These are phyloP conservation scores for Mythimna albipuncta DNA, from an alignment of 2,888 invertebrate genomes.

Conservation along the genomic window DNA sequence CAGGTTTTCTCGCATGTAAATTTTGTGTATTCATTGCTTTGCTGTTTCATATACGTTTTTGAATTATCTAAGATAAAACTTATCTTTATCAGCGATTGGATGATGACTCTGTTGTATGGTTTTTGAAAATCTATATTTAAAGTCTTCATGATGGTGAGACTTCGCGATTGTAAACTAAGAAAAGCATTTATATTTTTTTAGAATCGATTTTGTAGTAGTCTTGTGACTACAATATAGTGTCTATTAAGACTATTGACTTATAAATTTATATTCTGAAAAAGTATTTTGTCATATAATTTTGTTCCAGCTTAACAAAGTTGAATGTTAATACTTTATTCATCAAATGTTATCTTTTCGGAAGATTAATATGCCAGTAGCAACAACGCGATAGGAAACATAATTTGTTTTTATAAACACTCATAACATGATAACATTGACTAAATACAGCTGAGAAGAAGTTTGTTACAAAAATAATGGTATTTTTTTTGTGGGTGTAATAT, in stretches of 20 bases:
- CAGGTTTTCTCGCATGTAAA: neutral
- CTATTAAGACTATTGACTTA: neutral
- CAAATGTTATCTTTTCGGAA: constrained; percentile 12
- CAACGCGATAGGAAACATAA: constrained; percentile 9
- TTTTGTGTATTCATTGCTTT: neutral
- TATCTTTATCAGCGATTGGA: constrained; percentile 6
- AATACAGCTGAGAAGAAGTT: neutral
- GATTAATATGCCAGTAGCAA: constrained; percentile 28
- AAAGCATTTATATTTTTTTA: no score
- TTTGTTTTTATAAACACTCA: constrained; percentile 2
- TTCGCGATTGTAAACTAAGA: no score
- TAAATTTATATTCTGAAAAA: neutral
- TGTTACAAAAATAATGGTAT: no score
- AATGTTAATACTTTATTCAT: neutral
- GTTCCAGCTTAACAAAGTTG: neutral
- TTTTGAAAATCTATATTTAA: neutral
- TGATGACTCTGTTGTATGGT: neutral
- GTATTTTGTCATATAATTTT: no score
- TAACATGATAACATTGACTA: constrained; percentile 11
- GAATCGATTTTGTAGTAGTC: neutral
- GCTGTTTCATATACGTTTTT: neutral
- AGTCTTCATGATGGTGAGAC: neutral
- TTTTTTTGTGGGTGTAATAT: neutral
- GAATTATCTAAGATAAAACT: neutral
- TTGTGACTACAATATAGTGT: neutral